Conservation (phyloP, 37 sponge, comb jelly and placozoan genomes). For the Oscarella lobularis region DNA sequence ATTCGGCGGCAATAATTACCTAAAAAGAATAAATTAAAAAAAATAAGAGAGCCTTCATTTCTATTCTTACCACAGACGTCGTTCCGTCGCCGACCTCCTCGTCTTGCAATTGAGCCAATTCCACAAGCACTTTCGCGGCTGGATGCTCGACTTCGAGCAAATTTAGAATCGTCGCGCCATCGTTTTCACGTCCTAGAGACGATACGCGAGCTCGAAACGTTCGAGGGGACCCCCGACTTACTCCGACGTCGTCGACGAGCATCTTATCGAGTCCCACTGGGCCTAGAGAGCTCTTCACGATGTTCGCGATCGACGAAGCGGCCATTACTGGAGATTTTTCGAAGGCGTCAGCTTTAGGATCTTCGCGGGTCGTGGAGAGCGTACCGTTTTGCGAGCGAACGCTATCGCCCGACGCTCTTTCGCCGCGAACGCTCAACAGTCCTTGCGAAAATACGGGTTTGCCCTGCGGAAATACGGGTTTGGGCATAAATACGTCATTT, state of each 20-base stretch:
- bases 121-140: slow-evolving; percentile 97
- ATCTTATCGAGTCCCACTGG: slow-evolving; percentile 98
- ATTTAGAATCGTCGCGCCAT: slow-evolving; percentile 94
- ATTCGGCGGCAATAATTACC: no score
- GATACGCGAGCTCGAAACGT: no score
- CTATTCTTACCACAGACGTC: slow-evolving; percentile 91
- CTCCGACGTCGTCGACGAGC: slow-evolving; percentile 99
- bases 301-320: slow-evolving; percentile 93
- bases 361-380: no score
- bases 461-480: no score
- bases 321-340: slow-evolving; percentile 89
- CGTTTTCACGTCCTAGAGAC: no score
- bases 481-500: no score
- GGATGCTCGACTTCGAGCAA: slow-evolving; percentile 95
- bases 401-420: slow-evolving; percentile 62
- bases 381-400: slow-evolving; percentile 83
- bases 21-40: no score
- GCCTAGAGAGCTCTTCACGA: slow-evolving; percentile 93
- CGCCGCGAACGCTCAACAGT: slow-evolving; percentile 61
- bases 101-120: slow-evolving; percentile 91
- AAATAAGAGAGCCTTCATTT: no score
- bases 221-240: no score
- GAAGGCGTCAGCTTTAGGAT: no score
- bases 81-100: slow-evolving; percentile 99
- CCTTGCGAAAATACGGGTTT: no score